These are phyloP conservation scores for Drosophila basisetae DNA, from an alignment of 2,888 invertebrate species.

Conservation along the genomic window DNA sequence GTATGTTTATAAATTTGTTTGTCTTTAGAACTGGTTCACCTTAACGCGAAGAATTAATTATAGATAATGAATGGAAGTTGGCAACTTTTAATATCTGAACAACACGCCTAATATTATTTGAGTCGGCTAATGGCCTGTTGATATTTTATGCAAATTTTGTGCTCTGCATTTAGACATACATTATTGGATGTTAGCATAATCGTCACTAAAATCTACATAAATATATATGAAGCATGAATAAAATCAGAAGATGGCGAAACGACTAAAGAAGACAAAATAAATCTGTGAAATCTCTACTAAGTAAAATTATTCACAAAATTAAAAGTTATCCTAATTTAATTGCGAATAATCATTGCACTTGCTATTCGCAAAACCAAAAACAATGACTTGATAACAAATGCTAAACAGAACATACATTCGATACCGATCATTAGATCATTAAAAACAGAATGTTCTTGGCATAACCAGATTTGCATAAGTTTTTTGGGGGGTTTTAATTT, in stretches of 20 bases:
- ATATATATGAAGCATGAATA: slow-evolving; percentile 8
- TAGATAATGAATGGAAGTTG: slow-evolving; percentile 16
- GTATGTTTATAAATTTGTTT: slow-evolving; percentile 25
- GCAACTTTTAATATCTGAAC: slow-evolving; percentile 22
- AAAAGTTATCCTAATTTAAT: slow-evolving; percentile 3
- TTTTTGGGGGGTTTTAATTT: not conserved
- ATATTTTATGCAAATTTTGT: slow-evolving; percentile 54
- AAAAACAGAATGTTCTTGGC: slow-evolving; percentile 1
- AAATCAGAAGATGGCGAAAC: not conserved
- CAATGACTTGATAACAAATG: not conserved
- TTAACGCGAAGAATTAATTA: slow-evolving; percentile 47
- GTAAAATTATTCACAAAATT: slow-evolving; percentile 1
- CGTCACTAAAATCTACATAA: slow-evolving; percentile 39
- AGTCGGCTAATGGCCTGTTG: slow-evolving; percentile 45
- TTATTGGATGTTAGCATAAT: slow-evolving; percentile 50
- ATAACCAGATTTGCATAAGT: slow-evolving; percentile 27
- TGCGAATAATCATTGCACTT: slow-evolving; percentile 17
- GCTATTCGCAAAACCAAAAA: not conserved
- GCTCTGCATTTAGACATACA: slow-evolving; percentile 59
- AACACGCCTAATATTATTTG: slow-evolving; percentile 22
- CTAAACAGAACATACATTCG: slow-evolving; percentile 6
- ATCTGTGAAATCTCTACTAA: not conserved
- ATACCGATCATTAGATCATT: not conserved
- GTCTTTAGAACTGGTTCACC: slow-evolving; percentile 59
- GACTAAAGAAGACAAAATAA: not conserved